Conservation (phyloP, 2,797 vertebrate species). For the Columba guinea region DNA sequence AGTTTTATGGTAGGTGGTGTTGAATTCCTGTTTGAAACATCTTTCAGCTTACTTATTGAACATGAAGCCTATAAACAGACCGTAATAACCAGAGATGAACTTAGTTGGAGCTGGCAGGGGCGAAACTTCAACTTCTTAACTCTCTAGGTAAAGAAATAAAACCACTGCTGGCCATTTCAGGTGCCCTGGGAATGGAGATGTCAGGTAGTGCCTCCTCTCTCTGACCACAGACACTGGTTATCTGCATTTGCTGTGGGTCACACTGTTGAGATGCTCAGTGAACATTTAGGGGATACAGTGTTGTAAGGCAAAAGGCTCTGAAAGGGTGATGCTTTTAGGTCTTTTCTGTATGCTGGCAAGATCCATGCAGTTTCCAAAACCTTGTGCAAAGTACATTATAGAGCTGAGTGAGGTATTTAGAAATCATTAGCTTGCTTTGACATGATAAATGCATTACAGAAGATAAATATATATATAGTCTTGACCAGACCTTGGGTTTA, state of each 20-base stretch:
- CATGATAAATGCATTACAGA: background rate
- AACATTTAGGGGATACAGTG: background rate
- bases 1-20: background rate
- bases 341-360: background rate
- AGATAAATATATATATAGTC: background rate
- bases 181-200: background rate
- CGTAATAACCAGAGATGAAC: background rate
- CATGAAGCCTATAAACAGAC: background rate
- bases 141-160: background rate
- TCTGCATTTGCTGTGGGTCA: background rate
- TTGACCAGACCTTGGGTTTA: background rate
- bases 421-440: background rate
- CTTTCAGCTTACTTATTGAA: background rate
- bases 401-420: background rate
- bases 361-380: background rate
- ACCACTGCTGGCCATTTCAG: background rate
- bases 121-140: background rate
- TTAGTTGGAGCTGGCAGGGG: background rate
- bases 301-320: background rate
- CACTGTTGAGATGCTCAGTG: background rate
- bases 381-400: background rate
- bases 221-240: background rate
- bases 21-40: background rate
- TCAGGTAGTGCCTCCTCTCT: background rate
- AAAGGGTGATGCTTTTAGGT: background rate